Evolutionary conservation across 2,797 vertebrate genomes (phyloP), one percentile per base, ranked within the genome.

Genomic region (Mareca strepera): DNA sequence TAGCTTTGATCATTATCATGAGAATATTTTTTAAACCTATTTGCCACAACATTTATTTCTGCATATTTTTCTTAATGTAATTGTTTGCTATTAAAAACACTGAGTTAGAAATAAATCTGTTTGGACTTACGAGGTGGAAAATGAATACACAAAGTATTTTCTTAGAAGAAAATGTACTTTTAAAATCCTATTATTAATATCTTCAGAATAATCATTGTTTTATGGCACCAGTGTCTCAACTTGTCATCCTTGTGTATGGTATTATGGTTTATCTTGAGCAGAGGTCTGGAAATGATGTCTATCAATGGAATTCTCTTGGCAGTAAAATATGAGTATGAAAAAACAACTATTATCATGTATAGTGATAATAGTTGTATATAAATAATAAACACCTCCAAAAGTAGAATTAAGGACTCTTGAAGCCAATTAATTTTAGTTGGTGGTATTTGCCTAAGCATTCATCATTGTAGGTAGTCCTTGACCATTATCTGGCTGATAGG

Each of bases 41-140:
- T 92, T 74, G 16, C 41, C 14, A 10, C 75, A 88, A 63, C 17
- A 52, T 83, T 75, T 62, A 41, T 55, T 78, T 58, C 29, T 11
- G 2, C 52, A 44, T 46, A 55, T 86, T 92, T 91, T 81, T 81
- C 67, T 82, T 84, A 78, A 88, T 52, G 59, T 75, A 86, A 80
- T 66, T 86, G 17, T 80, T 93, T 88, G 25, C 22, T 66, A 41
- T 69, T 84, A 78, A 82, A 91, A 76, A 12, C 20, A 60, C 64
- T 26, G 44, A 56, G 50, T 88, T 79, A 74, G 43, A 85, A 90
- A 88, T 39, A 76, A 89, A 82, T 80, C 55, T 66, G 17, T n/a
- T 73, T 75, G 79, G 91, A 78, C 44, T 76, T 91, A 67, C 17
- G 69, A 67, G 33, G 22, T 9, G 14, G 12, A 6, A 14, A 25